Evolutionary conservation across 2,797 vertebrate species (phyloP).

Genomic region (Pseudochirops cupreus): DNA sequence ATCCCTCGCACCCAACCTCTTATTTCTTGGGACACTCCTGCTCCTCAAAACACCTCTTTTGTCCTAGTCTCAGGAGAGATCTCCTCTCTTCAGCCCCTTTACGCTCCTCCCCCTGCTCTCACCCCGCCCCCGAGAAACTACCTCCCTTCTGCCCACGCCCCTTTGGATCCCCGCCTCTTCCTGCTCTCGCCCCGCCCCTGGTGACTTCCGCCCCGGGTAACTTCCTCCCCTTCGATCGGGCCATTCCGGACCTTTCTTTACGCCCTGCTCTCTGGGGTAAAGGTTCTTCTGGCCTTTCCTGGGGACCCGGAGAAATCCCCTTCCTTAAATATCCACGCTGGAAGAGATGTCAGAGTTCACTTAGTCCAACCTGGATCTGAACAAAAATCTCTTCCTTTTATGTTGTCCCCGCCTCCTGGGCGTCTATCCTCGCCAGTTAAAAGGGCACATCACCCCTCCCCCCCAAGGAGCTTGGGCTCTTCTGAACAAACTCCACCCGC

Average conservation of each 20-base stretch:
- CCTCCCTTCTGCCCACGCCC: background rate
- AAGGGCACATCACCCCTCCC: background rate
- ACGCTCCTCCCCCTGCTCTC: background rate
- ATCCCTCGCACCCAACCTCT: background rate
- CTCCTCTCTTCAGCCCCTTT: background rate
- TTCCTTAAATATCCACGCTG: background rate
- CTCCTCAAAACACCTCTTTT: background rate
- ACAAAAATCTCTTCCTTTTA: background rate
- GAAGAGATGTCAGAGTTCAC: background rate
- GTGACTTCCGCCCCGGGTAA: too few species aligned
- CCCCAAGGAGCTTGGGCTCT: background rate
- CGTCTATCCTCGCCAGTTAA: background rate
- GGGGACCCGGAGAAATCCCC: background rate
- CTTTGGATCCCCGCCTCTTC: background rate
- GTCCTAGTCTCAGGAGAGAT: background rate
- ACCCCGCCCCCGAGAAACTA: background rate
- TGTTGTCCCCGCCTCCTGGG: background rate
- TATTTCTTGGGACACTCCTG: background rate
- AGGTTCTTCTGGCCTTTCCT: background rate
- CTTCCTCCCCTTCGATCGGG: background rate
- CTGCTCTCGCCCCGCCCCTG: background rate
- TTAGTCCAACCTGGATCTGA: background rate
- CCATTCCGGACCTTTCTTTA: accelerated
- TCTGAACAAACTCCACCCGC: background rate
- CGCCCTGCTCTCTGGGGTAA: background rate